phyloP scores from a whole-genome alignment of 2,797 vertebrate genomes.

The Pseudomugil tenellus region DNA sequence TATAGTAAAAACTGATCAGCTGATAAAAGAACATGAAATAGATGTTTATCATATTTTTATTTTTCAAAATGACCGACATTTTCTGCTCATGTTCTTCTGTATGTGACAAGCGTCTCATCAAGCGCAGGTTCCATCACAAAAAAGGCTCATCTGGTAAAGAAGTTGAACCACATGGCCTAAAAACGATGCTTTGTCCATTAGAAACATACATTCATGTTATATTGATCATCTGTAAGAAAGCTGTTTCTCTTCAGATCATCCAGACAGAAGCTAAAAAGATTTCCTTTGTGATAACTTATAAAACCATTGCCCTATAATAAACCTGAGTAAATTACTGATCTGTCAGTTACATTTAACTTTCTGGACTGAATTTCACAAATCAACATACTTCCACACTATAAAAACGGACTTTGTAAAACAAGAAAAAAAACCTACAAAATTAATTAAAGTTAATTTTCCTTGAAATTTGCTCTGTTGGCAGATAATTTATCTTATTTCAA shows the following conservation, averaged over 20 bases:
- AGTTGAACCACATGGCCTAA: neutral
- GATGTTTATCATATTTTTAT: neutral
- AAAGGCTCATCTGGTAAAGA: neutral
- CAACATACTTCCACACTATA: too few species aligned
- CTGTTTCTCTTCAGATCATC: neutral
- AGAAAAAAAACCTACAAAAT: too few species aligned
- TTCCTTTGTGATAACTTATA: neutral
- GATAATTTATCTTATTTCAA: too few species aligned
- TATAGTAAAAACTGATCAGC: neutral
- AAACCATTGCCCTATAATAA: neutral
- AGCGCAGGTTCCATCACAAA: neutral
- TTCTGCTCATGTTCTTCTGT: neutral
- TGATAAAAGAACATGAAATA: neutral
- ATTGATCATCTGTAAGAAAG: neutral
- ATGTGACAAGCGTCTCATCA: neutral
- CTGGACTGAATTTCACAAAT: neutral
- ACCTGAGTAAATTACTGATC: neutral
- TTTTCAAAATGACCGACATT: neutral
- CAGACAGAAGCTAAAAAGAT: neutral
- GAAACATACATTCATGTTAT: neutral
- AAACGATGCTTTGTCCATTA: neutral
- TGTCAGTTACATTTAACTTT: neutral
- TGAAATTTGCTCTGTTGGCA: too few species aligned
- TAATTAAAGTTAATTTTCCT: too few species aligned
- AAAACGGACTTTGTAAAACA: too few species aligned